Evolutionary conservation across 1,140 invertebrate genomes (phyloP).

Genomic region (Heliconius himera): DNA sequence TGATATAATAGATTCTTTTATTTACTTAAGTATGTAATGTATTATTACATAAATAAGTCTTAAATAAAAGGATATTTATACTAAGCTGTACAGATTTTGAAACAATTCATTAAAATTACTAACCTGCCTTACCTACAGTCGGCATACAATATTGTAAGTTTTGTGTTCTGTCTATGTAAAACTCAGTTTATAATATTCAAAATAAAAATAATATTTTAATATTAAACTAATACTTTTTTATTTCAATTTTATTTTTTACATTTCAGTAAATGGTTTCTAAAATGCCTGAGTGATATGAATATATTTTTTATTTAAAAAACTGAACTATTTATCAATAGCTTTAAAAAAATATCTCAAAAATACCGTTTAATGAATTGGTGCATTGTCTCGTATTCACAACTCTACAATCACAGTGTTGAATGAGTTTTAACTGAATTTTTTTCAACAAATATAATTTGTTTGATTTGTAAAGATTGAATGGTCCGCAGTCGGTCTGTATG

Average conservation of each 20-base stretch:
- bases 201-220: too few relatives aligned
- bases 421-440: conserved; percentile 55
- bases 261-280: too few relatives aligned
- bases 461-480: conserved; percentile 78
- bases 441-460: conserved; percentile 77
- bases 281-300: too few relatives aligned
- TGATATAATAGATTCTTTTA: conserved; percentile 4
- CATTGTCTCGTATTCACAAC: conserved; percentile 36
- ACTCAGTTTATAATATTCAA: too few relatives aligned
- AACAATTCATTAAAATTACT: too few relatives aligned
- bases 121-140: too few relatives aligned
- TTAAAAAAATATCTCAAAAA: conserved; percentile 5
- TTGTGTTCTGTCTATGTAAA: too few relatives aligned
- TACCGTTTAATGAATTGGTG: background rate
- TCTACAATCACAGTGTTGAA: conserved; percentile 44
- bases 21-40: background rate
- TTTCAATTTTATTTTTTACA: too few relatives aligned
- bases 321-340: background rate
- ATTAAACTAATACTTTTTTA: too few relatives aligned
- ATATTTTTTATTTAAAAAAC: too few relatives aligned
- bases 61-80: background rate
- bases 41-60: background rate
- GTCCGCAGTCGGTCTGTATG: conserved; percentile 60
- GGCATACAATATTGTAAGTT: too few relatives aligned
- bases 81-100: background rate